Evolutionary conservation across 2,888 invertebrate genomes (phyloP).

Genomic region (Amblyjoppa proteus): DNA sequence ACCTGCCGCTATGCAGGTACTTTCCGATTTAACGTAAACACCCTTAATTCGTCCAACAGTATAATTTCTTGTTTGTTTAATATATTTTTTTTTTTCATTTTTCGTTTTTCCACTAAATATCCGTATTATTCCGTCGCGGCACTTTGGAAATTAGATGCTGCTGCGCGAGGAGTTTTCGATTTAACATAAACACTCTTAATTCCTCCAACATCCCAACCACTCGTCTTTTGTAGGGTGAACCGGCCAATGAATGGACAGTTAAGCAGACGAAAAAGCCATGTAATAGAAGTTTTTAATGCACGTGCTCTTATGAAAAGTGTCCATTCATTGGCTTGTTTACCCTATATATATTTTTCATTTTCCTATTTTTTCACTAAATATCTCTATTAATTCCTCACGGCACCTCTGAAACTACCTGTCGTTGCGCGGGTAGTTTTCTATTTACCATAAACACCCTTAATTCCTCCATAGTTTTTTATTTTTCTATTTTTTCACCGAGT

Average conservation of each 20-base stretch:
- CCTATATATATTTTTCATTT: not conserved
- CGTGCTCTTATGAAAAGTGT: too few species aligned
- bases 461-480: not conserved
- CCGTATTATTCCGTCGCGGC: slow-evolving; percentile 30
- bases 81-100: not conserved
- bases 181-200: slow-evolving; percentile 40
- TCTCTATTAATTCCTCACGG: slow-evolving; percentile 31
- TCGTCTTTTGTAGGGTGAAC: too few species aligned
- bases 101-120: slow-evolving; percentile 16
- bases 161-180: not conserved
- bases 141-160: slow-evolving; percentile 43
- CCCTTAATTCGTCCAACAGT: slow-evolving; percentile 14
- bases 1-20: slow-evolving; percentile 11
- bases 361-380: slow-evolving; percentile 15
- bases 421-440: not conserved
- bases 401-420: slow-evolving; percentile 43
- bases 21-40: too few species aligned
- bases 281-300: too few species aligned
- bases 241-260: too few species aligned
- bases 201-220: not conserved
- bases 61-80: not conserved
- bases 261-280: too few species aligned
- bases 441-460: slow-evolving; percentile 38
- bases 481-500: slow-evolving; percentile 12
- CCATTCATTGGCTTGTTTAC: too few species aligned